Evolutionary conservation across 1,140 invertebrate species (phyloP).

Genomic region (Hermatobates lingyangjiaoensis): DNA sequence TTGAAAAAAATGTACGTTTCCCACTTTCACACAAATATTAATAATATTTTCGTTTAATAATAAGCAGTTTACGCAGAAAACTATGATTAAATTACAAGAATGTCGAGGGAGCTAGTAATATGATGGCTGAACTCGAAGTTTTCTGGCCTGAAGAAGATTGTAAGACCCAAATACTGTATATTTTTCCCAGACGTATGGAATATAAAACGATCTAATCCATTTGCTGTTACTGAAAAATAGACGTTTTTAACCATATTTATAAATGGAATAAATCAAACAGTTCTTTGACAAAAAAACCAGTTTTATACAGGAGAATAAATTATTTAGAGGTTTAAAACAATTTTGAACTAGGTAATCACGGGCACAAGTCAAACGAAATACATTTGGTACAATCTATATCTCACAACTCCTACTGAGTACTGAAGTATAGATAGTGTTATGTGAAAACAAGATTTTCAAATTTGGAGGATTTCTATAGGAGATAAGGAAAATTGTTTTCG

Average conservation of each 20-base stretch:
- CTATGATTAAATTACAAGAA: no score
- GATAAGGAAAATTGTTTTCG: no score
- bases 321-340: neutral
- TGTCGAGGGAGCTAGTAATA: no score
- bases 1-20: no score
- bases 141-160: slow-evolving; percentile 52
- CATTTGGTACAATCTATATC: no score
- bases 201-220: slow-evolving; percentile 70
- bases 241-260: neutral
- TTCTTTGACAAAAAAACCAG: neutral
- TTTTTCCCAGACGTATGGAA: slow-evolving; percentile 59
- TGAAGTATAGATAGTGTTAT: no score
- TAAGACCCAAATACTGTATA: slow-evolving; percentile 56
- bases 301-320: neutral
- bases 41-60: no score
- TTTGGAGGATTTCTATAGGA: no score
- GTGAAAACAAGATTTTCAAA: no score
- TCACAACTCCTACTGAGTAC: no score
- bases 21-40: no score
- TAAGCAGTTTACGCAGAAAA: no score
- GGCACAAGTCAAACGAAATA: neutral
- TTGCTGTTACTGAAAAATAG: slow-evolving; percentile 40
- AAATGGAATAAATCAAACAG: neutral
- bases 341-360: neutral
- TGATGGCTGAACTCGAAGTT: slow-evolving; percentile 12